Percentiles rank a stretch among this genome's conserved stretches.
Conservation (phyloP, 2,797 vertebrate species). For the Sebastolobus alascanus region DNA sequence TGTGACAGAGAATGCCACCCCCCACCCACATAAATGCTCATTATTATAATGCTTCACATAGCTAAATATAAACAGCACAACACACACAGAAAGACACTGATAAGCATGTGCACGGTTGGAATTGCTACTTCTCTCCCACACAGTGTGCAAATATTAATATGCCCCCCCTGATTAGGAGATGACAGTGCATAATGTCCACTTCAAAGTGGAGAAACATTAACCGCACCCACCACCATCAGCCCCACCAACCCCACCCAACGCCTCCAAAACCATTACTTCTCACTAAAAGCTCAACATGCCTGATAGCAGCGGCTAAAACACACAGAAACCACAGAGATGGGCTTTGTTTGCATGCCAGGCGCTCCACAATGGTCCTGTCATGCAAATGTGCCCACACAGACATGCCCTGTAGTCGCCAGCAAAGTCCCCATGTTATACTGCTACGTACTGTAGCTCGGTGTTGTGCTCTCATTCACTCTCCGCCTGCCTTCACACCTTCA, state of each 20-base stretch:
- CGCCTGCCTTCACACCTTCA: constrained; percentile 13
- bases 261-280: constrained; percentile 41
- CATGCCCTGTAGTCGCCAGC: constrained; percentile 63
- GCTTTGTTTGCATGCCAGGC: constrained; percentile 73
- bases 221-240: constrained; percentile 22
- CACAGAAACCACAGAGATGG: constrained; percentile 65
- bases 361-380: constrained; percentile 71
- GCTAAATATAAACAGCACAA: constrained; percentile 69
- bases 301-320: constrained; percentile 55
- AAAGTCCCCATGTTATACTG: constrained; percentile 49
- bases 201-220: constrained; percentile 45
- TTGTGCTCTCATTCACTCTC: constrained; percentile 38
- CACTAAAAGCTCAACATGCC: constrained; percentile 58
- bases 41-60: constrained; percentile 68
- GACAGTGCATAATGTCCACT: constrained; percentile 39
- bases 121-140: constrained; percentile 44
- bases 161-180: constrained; percentile 40
- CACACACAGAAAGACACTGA: constrained; percentile 25
- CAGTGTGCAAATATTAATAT: constrained; percentile 57
- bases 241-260: background rate
- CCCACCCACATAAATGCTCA: constrained; percentile 53
- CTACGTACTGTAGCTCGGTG: constrained; percentile 20
- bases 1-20: constrained; percentile 61
- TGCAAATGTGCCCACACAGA: constrained; percentile 74
- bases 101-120: background rate